Evolutionary conservation across 2,888 invertebrate species (phyloP).

Genomic region (Dicycla oo): DNA sequence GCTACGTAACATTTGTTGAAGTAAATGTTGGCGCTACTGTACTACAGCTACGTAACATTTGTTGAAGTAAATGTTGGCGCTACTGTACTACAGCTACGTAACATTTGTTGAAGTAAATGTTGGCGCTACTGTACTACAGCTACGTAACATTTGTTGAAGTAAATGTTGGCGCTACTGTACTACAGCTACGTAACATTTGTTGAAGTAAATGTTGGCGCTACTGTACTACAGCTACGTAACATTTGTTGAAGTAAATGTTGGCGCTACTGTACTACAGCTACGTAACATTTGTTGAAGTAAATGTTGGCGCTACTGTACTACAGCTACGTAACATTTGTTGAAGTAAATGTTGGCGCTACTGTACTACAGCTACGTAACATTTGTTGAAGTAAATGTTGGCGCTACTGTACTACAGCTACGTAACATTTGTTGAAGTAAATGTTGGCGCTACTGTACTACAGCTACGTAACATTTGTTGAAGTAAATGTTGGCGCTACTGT

Average conservation of each 20-base stretch:
- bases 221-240: too few species aligned
- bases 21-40: slow-evolving; percentile 47
- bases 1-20: too few species aligned
- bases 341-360: slow-evolving; percentile 48
- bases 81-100: slow-evolving; percentile 25
- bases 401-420: slow-evolving; percentile 23
- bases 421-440: too few species aligned
- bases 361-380: too few species aligned
- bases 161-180: slow-evolving; percentile 46
- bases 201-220: slow-evolving; percentile 49
- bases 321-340: too few species aligned
- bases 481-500: slow-evolving; percentile 47
- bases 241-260: slow-evolving; percentile 55
- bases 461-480: too few species aligned
- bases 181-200: too few species aligned
- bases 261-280: slow-evolving; percentile 23
- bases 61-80: slow-evolving; percentile 50
- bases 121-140: slow-evolving; percentile 28
- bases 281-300: too few species aligned
- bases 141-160: too few species aligned
- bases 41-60: too few species aligned
- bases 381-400: slow-evolving; percentile 52
- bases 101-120: too few species aligned
- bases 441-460: slow-evolving; percentile 31
- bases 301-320: slow-evolving; percentile 38